Conservation (phyloP, 2,888 invertebrate species). For the Heterodera filipjevi region DNA sequence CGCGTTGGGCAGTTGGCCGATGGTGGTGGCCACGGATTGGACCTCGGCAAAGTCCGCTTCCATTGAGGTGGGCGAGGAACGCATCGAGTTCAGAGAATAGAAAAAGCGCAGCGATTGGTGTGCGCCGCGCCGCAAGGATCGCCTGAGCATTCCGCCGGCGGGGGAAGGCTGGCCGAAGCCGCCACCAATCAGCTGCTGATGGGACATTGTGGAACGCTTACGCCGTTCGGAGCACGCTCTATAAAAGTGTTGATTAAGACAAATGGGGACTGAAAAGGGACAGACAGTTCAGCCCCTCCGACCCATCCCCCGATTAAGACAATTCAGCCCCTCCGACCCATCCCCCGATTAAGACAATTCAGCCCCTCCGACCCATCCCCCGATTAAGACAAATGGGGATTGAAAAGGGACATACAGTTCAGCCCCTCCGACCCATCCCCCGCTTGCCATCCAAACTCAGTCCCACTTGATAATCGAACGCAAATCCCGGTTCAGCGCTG, state of each 20-base stretch:
- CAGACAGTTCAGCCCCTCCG: no score
- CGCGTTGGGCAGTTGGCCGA: conserved; percentile 7
- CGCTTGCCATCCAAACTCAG: no score
- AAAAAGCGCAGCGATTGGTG: conserved; percentile 59
- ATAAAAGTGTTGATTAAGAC: conserved; percentile 23
- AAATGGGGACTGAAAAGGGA: not conserved
- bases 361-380: no score
- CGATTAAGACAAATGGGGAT: not conserved
- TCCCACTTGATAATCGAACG: conserved; percentile 59
- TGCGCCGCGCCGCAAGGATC: conserved; percentile 54
- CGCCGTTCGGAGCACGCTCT: conserved; percentile 62
- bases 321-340: no score
- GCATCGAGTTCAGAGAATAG: conserved; percentile 59
- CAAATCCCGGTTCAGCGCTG: conserved; percentile 62
- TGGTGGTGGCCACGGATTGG: conserved; percentile 2
- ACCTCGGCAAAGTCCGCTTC: not conserved
- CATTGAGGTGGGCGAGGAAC: conserved; percentile 44
- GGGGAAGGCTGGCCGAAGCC: not conserved
- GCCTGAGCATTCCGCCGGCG: not conserved
- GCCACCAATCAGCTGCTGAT: conserved; percentile 1
- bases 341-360: no score
- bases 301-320: no score
- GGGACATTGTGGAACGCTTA: conserved; percentile 61
- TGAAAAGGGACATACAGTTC: no score
- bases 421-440: no score